A percentile compares a stretch with the other conserved stretches of the same genome.
phyloP scores from a whole-genome alignment of 2,113 vertebrate species.

The Microcebus tavaratra region DNA sequence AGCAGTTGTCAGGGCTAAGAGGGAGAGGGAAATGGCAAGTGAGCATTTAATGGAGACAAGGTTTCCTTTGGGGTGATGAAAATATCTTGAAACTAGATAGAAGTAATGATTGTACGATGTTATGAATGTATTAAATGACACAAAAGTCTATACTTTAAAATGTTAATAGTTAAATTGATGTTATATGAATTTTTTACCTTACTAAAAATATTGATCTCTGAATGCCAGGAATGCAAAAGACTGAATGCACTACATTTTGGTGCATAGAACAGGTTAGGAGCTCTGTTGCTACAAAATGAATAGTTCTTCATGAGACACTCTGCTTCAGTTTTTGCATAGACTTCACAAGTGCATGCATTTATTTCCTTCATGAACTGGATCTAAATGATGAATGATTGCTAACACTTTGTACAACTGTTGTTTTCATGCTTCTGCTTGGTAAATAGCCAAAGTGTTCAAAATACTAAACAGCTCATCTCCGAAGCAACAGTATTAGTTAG shows the following conservation, averaged over 20 bases:
- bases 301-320: constrained; percentile 23
- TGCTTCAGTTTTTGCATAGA: background rate
- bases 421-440: constrained; percentile 4
- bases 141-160: constrained; percentile 37
- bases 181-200: constrained; percentile 40
- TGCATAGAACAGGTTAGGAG: background rate
- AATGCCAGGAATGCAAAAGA: constrained; percentile 28
- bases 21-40: background rate
- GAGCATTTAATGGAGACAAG: background rate
- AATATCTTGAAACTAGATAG: background rate
- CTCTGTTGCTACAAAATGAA: constrained; percentile 51
- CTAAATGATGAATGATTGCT: constrained; percentile 28
- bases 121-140: background rate
- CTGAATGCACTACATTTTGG: background rate
- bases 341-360: constrained; percentile 6
- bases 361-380: constrained; percentile 14
- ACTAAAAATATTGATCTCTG: constrained; percentile 46
- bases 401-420: background rate
- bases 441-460: background rate
- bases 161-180: constrained; percentile 19
- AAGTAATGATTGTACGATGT: background rate
- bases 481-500: background rate
- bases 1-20: background rate
- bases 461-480: background rate
- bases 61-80: background rate